Percentiles rank a stretch among this genome's conserved stretches.
Conservation (phyloP, 2,797 vertebrate species). For the Lateolabrax maculatus region DNA sequence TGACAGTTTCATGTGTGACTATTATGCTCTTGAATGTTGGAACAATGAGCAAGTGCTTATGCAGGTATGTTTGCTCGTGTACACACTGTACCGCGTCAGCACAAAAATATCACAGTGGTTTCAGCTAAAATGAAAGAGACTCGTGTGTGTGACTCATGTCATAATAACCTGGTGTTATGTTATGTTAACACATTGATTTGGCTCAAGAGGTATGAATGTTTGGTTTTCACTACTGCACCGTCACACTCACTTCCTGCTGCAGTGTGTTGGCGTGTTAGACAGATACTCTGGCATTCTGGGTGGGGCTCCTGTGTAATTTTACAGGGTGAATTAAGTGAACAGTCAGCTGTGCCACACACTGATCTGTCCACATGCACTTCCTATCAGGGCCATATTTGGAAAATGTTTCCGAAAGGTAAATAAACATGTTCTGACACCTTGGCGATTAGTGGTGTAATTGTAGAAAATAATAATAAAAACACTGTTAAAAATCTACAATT, state of each 20-base stretch:
- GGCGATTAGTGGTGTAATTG: neutral
- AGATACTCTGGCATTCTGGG: constrained; percentile 49
- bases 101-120: constrained; percentile 25
- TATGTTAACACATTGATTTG: constrained; percentile 41
- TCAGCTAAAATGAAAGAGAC: constrained; percentile 56
- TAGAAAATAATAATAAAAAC: neutral
- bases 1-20: neutral
- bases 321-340: constrained; percentile 20
- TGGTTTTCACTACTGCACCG: constrained; percentile 29
- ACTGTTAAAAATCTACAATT: neutral
- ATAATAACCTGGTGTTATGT: constrained; percentile 14
- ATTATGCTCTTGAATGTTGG: neutral
- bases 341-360: constrained; percentile 42
- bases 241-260: constrained; percentile 59
- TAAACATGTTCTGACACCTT: neutral
- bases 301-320: constrained; percentile 45
- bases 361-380: constrained; percentile 30
- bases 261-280: constrained; percentile 26
- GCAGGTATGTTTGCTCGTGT: neutral
- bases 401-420: constrained; percentile 20
- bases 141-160: constrained; percentile 46
- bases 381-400: constrained; percentile 53
- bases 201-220: constrained; percentile 34
- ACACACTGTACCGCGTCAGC: neutral
- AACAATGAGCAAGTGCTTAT: constrained; percentile 8